phyloP scores from a whole-genome alignment of 2,888 invertebrate genomes.

The Laspeyria flexula region DNA sequence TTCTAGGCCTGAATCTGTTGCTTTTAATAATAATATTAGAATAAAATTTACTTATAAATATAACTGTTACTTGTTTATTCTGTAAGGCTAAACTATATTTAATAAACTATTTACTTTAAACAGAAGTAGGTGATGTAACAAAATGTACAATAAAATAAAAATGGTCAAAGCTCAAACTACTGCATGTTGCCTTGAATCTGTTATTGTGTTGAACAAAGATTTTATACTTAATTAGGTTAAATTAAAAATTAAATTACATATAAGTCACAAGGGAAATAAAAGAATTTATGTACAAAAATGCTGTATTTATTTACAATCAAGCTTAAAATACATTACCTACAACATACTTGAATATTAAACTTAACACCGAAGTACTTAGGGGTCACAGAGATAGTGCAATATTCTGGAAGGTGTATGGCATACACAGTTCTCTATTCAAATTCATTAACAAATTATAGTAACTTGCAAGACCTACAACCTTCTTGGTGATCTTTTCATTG shows the following conservation, averaged over 20 bases:
- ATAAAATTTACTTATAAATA: not conserved
- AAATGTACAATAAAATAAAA: not conserved
- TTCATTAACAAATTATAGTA: too few relatives aligned
- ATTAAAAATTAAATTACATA: conserved; percentile 49
- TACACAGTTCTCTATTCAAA: not conserved
- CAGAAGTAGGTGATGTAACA: too few relatives aligned
- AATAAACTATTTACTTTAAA: too few relatives aligned
- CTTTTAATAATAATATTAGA: conserved; percentile 19
- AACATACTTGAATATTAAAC: too few relatives aligned
- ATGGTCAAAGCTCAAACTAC: not conserved
- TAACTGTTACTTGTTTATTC: conserved; percentile 3
- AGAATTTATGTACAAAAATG: conserved; percentile 29
- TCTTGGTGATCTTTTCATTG: conserved; percentile 27
- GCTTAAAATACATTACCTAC: too few relatives aligned
- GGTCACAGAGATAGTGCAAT: too few relatives aligned
- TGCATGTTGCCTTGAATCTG: conserved; percentile 51
- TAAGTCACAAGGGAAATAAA: conserved; percentile 39
- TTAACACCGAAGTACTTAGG: too few relatives aligned
- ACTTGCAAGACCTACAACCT: too few relatives aligned
- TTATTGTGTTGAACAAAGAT: conserved; percentile 54
- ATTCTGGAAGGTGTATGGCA: not conserved
- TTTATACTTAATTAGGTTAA: conserved; percentile 49
- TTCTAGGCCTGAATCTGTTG: conserved; percentile 22
- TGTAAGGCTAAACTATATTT: too few relatives aligned
- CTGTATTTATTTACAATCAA: conserved; percentile 27